Base-by-base conservation (phyloP, 2,113 vertebrate species). In the Tyrannus savana region DNA sequence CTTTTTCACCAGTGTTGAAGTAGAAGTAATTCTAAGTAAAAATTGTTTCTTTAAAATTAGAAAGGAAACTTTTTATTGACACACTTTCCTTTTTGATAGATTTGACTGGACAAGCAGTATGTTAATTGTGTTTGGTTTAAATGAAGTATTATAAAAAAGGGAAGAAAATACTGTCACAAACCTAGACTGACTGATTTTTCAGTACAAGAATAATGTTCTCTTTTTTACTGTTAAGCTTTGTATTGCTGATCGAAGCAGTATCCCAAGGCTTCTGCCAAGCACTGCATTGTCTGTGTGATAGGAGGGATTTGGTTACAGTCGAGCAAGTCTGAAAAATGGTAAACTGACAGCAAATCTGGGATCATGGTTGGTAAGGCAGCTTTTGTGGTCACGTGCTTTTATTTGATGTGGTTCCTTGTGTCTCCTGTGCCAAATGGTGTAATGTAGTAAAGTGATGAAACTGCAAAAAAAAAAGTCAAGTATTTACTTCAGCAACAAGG, bases 361-460 rank as follows among this genome's bases (percentile, higher is more conserved):
- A 96, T 96, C 86, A 82, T 92, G 89, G 91, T 95, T 96, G 90
- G 96, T 95, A 93, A 97, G 90, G 93, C 97, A 97, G 90, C 85
- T 95, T 97, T 97, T 98, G 97, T 95, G 97, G 97, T 97, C 96
- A 91, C 87, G 95, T 98, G 97, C 96, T 96, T 97, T 96, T 91
- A 95, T 98, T 98, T 98, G 98, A 98, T 98, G 98, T 98, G 98
- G 98, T 97, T 98, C 95, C 66, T 63, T 22, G 2, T 67, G 92
- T 91, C 94, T 97, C 92, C 72, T 81, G 46, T 97, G 97, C 97
- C 98, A 98, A 98, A 94, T 89, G 52, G 93, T 97, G 93, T 95
- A 93, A 95, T 95, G 92, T 91, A 93, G 88, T 83, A 97, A 97
- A 98, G 89, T 97, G 97, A 98, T 97, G 97, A 98, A 95, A 94